Conservation (phyloP, 2,113 vertebrate genomes). For the Phalacrocorax carbo region DNA sequence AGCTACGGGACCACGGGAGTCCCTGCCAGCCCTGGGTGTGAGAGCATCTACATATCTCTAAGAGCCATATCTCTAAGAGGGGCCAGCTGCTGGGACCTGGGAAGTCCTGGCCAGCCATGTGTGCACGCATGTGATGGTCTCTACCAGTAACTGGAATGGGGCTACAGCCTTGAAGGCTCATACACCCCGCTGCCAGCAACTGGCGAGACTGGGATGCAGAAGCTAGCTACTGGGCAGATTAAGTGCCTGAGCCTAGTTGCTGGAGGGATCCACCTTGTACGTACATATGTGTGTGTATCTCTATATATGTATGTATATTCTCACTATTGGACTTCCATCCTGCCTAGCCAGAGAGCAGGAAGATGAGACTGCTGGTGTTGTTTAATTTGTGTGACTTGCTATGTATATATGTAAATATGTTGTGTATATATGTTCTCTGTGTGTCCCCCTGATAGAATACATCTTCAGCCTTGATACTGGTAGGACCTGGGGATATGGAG, state of each 20-base stretch:
- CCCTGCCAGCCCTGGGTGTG: not conserved
- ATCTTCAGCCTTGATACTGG: not conserved
- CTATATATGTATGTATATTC: accelerated
- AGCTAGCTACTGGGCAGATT: not conserved
- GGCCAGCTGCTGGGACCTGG: not conserved
- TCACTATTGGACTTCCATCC: not conserved
- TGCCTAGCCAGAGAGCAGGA: not conserved
- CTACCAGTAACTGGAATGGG: not conserved
- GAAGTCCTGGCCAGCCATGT: not conserved
- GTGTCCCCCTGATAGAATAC: not conserved
- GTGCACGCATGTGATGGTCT: not conserved
- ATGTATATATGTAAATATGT: accelerated
- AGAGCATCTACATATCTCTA: not conserved
- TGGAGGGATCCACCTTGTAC: not conserved
- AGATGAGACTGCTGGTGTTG: accelerated
- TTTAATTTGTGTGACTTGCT: not conserved
- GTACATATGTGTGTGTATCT: not conserved
- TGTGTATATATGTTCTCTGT: not conserved
- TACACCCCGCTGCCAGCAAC: not conserved
- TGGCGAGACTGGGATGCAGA: not conserved
- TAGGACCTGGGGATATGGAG: not conserved
- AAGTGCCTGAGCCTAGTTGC: not conserved
- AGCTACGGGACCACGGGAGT: not conserved
- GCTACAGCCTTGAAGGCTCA: accelerated
- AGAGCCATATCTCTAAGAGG: not conserved